Percentiles rank a stretch among this genome's conserved stretches.
Conservation (phyloP, 92 coral and sea anemone species). For the Bergia puertoricense region DNA sequence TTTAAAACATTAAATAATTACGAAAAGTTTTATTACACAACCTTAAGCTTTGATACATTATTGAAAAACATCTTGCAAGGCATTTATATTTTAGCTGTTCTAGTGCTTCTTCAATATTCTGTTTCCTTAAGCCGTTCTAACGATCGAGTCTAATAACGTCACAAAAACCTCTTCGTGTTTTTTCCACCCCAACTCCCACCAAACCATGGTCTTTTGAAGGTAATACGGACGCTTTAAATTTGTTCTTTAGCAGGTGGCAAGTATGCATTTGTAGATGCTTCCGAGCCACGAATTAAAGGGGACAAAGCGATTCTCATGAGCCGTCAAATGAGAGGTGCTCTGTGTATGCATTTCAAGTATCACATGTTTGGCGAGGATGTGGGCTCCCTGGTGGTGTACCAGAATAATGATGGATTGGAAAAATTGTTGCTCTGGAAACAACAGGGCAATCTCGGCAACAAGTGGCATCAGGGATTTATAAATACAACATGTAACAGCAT, state of each 20-base stretch:
- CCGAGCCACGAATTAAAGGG: constrained; percentile 80
- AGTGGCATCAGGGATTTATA: constrained; percentile 75
- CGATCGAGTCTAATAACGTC: too few relatives aligned
- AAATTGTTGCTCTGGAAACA: constrained; percentile 80
- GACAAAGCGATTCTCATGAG: constrained; percentile 79
- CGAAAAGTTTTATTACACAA: too few relatives aligned
- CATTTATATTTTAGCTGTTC: too few relatives aligned
- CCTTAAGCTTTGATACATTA: too few relatives aligned
- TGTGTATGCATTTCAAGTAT: constrained; percentile 84
- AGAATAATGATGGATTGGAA: constrained; percentile 57
- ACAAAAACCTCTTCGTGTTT: too few relatives aligned
- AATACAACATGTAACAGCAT: constrained; percentile 41
- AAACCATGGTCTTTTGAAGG: too few relatives aligned
- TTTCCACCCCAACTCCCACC: too few relatives aligned
- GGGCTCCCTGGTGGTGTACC: constrained; percentile 76
- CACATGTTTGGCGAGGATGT: constrained; percentile 88
- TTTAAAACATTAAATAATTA: too few relatives aligned
- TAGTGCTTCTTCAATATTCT: too few relatives aligned
- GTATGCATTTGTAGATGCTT: constrained; percentile 82
- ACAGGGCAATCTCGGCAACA: constrained; percentile 79
- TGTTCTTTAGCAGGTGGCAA: constrained; percentile 39
- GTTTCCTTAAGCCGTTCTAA: too few relatives aligned
- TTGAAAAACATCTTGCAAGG: too few relatives aligned
- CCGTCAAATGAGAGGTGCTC: constrained; percentile 61
- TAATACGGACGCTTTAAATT: too few relatives aligned